These are phyloP conservation scores for Florisuga fusca DNA, from an alignment of 2,797 vertebrate species.

Conservation along the genomic window DNA sequence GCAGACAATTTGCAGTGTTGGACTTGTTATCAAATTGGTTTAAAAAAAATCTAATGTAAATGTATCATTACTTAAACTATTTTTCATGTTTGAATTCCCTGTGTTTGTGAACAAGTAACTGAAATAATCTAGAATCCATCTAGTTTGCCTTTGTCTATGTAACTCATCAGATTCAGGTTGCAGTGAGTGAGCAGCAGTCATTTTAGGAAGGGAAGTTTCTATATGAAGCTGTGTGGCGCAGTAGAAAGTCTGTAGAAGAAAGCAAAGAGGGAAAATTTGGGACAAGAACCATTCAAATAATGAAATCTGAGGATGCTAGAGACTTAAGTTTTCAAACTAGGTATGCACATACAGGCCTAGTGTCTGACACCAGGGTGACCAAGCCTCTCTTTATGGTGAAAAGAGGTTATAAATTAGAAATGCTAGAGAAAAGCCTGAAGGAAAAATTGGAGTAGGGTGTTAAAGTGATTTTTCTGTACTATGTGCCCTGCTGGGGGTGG, in stretches of 20 bases:
- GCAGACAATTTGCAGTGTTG: neutral
- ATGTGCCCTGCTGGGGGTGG: too few species aligned
- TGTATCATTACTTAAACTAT: fast-evolving
- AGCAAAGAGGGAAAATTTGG: neutral
- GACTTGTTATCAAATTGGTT: neutral
- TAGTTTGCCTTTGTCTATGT: neutral
- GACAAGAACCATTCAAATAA: neutral
- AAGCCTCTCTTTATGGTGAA: neutral
- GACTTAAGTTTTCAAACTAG: neutral
- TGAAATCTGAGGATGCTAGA: neutral
- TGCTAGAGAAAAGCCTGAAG: neutral
- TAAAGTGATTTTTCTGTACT: too few species aligned
- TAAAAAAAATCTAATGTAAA: neutral
- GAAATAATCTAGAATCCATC: neutral
- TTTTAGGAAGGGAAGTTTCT: neutral
- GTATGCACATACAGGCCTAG: fast-evolving
- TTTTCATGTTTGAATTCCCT: neutral
- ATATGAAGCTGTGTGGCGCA: neutral
- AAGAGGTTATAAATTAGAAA: neutral
- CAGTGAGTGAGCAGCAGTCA: neutral
- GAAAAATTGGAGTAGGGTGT: too few species aligned
- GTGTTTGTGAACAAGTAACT: neutral
- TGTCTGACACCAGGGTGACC: neutral
- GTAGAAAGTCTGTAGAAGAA: neutral
- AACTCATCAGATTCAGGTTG: neutral